phyloP scores from a whole-genome alignment of 2,888 invertebrate genomes.

The Quadroppia sp. region DNA sequence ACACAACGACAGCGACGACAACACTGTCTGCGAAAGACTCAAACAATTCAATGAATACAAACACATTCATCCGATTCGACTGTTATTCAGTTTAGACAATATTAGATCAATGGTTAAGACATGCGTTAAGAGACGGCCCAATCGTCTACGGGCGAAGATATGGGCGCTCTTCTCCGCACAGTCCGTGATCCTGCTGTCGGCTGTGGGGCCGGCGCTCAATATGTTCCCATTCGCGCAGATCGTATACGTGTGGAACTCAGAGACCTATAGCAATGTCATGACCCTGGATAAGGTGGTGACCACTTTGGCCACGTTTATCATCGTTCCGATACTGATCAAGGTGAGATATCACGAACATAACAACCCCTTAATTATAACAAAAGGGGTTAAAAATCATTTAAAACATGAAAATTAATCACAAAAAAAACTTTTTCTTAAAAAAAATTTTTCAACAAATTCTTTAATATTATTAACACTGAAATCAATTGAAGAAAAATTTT shows the following conservation, averaged over 20 bases:
- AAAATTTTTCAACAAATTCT: too few species aligned
- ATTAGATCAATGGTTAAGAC: conserved; percentile 22
- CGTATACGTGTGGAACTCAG: conserved; percentile 33
- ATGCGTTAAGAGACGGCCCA: background rate
- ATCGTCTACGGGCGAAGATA: conserved; percentile 13
- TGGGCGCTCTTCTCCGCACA: conserved; percentile 3
- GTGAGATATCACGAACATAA: too few species aligned
- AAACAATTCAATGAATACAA: background rate
- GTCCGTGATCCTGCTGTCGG: background rate
- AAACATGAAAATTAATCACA: too few species aligned
- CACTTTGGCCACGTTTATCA: conserved; percentile 13
- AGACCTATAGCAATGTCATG: conserved; percentile 5
- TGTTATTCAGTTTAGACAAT: conserved; percentile 18
- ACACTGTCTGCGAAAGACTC: background rate
- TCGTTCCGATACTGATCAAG: conserved; percentile 29
- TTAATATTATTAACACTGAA: too few species aligned
- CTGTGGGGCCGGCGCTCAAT: conserved; percentile 15
- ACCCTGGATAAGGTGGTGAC: conserved; percentile 11
- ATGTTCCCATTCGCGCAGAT: conserved; percentile 38
- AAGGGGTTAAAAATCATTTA: too few species aligned
- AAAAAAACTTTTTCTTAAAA: too few species aligned
- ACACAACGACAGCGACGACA: too few species aligned
- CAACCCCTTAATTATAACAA: too few species aligned
- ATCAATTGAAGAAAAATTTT: too few species aligned
- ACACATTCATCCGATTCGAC: conserved; percentile 15